These are phyloP conservation scores for Cremastinae sp. DNA, from an alignment of 2,888 invertebrate species.

Conservation along the genomic window DNA sequence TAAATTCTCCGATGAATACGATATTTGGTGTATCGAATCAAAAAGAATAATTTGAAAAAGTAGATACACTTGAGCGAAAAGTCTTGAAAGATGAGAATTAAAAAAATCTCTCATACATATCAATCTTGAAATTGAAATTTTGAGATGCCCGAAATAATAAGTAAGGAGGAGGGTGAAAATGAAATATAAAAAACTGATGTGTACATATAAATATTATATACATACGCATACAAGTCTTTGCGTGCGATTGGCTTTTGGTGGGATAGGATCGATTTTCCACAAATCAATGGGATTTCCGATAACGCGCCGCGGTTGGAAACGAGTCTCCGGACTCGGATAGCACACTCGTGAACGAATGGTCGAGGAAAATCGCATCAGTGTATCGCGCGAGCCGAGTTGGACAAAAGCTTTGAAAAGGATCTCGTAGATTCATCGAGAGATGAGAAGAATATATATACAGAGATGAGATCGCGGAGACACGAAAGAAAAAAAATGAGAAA, in stretches of 20 bases:
- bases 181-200: no score
- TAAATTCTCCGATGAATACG: no score
- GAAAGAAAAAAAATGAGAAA: constrained; percentile 43
- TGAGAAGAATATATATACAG: no score
- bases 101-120: no score
- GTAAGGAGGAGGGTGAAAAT: no score
- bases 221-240: neutral
- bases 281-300: constrained; percentile 34
- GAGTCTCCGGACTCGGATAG: constrained; percentile 18
- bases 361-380: constrained; percentile 17
- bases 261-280: constrained; percentile 24
- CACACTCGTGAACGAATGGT: constrained; percentile 35
- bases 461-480: neutral
- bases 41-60: no score
- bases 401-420: constrained; percentile 1
- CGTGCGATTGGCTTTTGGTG: neutral
- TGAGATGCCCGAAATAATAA: no score
- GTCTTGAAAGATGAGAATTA: no score
- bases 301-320: neutral
- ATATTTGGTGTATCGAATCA: no score
- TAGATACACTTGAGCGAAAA: no score
- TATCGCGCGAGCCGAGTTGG: constrained; percentile 11
- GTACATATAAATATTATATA: no score
- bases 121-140: no score
- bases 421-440: neutral